Evolutionary conservation across 2,113 vertebrate genomes (phyloP).

Genomic region (Globicephala melas): DNA sequence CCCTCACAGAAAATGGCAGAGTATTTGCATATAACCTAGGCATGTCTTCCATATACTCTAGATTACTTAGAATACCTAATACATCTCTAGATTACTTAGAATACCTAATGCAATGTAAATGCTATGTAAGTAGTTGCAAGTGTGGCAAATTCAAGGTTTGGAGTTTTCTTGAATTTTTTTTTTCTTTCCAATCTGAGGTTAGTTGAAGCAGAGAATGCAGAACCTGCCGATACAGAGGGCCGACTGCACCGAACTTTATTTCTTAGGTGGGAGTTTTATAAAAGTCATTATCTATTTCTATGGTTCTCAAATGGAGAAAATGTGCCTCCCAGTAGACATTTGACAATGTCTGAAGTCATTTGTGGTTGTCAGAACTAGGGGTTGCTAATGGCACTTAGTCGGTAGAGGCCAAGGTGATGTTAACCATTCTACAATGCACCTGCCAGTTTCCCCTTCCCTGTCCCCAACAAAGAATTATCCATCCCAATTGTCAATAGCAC

Average conservation of each 20-base stretch:
- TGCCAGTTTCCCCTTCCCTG: accelerated
- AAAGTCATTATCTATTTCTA: not conserved
- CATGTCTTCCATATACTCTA: not conserved
- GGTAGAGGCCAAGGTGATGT: not conserved
- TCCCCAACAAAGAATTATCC: not conserved
- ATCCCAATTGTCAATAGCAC: not conserved
- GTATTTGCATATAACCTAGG: not conserved
- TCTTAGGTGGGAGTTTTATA: not conserved
- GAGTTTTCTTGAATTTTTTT: not conserved
- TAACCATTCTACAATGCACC: not conserved
- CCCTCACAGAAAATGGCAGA: not conserved
- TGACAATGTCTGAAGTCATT: not conserved
- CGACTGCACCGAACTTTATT: not conserved
- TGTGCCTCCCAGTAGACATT: not conserved
- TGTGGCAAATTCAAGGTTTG: not conserved
- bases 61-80: not conserved
- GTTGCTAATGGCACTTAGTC: not conserved
- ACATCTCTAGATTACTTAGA: not conserved
- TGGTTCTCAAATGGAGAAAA: not conserved
- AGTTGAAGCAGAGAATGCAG: not conserved
- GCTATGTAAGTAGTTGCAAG: not conserved
- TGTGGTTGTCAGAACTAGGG: not conserved
- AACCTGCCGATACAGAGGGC: not conserved
- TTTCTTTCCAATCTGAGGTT: not conserved
- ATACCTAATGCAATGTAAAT: not conserved